These are phyloP conservation scores for Drepanosiphum platanoidis DNA, from an alignment of 2,888 invertebrate genomes.

Conservation along the genomic window DNA sequence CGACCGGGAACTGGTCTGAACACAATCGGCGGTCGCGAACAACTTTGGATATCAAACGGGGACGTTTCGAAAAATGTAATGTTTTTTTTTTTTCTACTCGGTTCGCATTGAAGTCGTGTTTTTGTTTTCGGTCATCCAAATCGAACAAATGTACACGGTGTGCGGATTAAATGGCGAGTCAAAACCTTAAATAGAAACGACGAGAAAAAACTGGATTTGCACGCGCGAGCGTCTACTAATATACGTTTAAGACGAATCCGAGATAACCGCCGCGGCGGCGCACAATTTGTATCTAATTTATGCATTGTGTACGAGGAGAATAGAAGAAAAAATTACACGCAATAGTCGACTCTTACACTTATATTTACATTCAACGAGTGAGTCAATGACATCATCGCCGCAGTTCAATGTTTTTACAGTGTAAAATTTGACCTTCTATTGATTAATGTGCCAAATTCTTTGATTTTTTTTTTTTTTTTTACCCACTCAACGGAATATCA, in stretches of 20 bases:
- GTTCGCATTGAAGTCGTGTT: too few species aligned
- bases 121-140: too few species aligned
- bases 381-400: constrained; percentile 49
- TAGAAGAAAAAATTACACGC: neutral
- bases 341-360: neutral
- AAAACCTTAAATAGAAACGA: neutral
- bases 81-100: too few species aligned
- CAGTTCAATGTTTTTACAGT: constrained; percentile 48
- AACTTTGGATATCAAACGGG: too few species aligned
- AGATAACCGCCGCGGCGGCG: neutral
- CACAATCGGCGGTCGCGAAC: neutral
- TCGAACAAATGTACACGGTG: too few species aligned
- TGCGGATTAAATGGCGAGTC: too few species aligned
- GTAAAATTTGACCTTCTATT: constrained; percentile 30
- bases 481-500: neutral
- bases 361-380: constrained; percentile 55
- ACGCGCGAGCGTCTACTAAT: neutral
- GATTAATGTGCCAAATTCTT: constrained; percentile 51
- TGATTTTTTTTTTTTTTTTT: constrained; percentile 1
- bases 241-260: neutral
- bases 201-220: neutral
- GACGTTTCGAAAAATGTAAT: too few species aligned
- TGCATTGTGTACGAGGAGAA: neutral
- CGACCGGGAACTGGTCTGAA: neutral
- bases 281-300: neutral